phyloP scores from a whole-genome alignment of 1,140 invertebrate genomes.

The Polypedilum vanderplanki region DNA sequence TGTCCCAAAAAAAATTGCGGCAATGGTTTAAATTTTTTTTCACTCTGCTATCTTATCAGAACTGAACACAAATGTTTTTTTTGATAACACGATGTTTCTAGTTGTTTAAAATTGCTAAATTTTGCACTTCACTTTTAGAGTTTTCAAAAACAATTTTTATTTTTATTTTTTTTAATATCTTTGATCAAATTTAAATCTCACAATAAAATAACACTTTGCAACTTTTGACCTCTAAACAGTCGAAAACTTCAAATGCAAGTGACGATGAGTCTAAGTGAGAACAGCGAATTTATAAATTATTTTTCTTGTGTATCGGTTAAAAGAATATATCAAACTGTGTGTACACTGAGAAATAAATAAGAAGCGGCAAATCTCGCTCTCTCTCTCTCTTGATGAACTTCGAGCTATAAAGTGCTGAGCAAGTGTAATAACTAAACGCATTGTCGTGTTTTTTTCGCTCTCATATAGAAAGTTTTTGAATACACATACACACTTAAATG shows the following conservation, averaged over 20 bases:
- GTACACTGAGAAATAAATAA: neutral
- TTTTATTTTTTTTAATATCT: neutral
- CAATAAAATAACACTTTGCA: neutral
- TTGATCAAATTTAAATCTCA: too few relatives aligned
- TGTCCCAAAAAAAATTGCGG: neutral
- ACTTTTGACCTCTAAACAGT: neutral
- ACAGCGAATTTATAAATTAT: slow-evolving; percentile 19
- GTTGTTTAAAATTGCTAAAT: too few relatives aligned
- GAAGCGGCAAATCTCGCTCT: neutral
- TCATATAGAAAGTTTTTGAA: slow-evolving; percentile 8
- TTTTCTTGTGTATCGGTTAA: neutral
- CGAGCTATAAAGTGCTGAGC: neutral
- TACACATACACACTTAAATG: neutral
- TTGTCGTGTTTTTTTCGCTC: neutral
- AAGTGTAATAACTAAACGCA: neutral
- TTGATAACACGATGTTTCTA: neutral
- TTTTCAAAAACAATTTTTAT: neutral
- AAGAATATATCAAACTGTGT: neutral
- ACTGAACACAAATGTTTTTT: neutral
- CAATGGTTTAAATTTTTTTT: too few relatives aligned
- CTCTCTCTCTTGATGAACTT: neutral
- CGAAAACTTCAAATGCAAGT: slow-evolving; percentile 6
- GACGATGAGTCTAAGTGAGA: slow-evolving; percentile 16
- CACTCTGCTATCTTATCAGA: neutral
- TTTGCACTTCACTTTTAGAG: too few relatives aligned